Base-by-base conservation (phyloP, 1,140 invertebrate genomes). In the Ceratina japonica region DNA sequence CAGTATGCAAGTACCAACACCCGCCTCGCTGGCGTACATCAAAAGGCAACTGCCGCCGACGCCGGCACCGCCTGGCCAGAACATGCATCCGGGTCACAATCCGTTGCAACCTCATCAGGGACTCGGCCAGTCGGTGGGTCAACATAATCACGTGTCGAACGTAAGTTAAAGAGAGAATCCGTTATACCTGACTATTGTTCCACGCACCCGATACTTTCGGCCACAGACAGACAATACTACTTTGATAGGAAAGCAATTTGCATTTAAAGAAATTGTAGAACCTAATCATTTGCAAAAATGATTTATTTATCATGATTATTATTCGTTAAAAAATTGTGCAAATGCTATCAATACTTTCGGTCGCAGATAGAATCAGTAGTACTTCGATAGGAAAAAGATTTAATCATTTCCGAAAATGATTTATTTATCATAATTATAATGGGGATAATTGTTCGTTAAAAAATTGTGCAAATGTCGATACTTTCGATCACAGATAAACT, bases 1-100 rank as follows among this genome's bases (percentile, higher is more conserved):
- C 58, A 97, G 96, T 89, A 97, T 98, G 96, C 96, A 97, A 44
- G 97, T 97, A 92, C 97, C 98, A 90, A 97, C 97, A 64, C 96
- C 96, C 61, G 95, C 96, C 58, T 91, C 89, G 58, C 93, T 97
- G 59, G 96, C 97, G 62, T 97, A 98, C 91, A 94, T 98, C 72
- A 98, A 98, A 91, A 93, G 97, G 83, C 97, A 97, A 91, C 95
- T 96, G 22, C 95, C 94, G 15, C 90, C 91, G 51, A 92, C 91
- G 75, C 90, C 91, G 18, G 90, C 91, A 52, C 89, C 90, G 12
- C 89, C 90, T 37, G 90, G 90, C 24, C 90, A 89, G 59, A 89
- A 88, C 69, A 84, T 91, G 18, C 89, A 91, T 73, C 87, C 89
- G 13, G 90, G 88, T 51, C 91, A 92, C 74, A 92, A 90, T 82